Evolutionary conservation across 64 coral and sea anemone genomes (phyloP).

Genomic region (Astreopora myriophthalma): DNA sequence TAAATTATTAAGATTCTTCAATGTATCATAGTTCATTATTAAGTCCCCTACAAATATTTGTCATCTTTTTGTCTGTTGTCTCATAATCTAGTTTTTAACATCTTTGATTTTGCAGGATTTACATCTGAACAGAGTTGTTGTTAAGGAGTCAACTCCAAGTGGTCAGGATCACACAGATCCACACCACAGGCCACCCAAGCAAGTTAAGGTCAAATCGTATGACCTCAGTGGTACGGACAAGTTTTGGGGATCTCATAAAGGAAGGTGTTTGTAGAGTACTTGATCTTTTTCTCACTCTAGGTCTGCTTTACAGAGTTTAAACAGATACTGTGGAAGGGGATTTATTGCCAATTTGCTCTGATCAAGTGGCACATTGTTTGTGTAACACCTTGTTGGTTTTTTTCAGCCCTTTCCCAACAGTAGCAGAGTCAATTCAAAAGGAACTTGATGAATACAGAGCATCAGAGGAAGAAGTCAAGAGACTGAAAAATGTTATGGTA

Average conservation of each 20-base stretch:
- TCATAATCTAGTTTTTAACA: no score
- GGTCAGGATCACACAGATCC: slow-evolving; percentile 56
- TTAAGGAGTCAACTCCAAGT: slow-evolving; percentile 60
- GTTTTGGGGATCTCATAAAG: slow-evolving; percentile 94
- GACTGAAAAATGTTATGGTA: slow-evolving; percentile 98
- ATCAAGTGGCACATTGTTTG: neutral
- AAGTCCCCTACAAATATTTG: no score
- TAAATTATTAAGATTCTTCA: no score
- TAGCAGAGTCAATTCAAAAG: slow-evolving; percentile 98
- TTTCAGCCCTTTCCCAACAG: slow-evolving; percentile 96
- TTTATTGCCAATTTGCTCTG: no score
- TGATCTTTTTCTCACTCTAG: no score
- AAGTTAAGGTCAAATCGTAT: slow-evolving; percentile 89
- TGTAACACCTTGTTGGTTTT: neutral
- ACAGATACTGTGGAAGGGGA: no score
- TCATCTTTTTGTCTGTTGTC: no score
- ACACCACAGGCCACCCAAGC: slow-evolving; percentile 87
- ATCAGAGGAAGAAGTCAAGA: slow-evolving; percentile 98
- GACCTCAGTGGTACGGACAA: slow-evolving; percentile 87
- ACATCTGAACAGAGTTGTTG: slow-evolving; percentile 90
- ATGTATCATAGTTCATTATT: no score
- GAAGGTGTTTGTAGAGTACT: slow-evolving; percentile 63
- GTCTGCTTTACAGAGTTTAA: no score
- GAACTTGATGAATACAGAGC: slow-evolving; percentile 94
- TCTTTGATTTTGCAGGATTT: slow-evolving; percentile 64